Evolutionary conservation across 2,888 invertebrate genomes (phyloP).

Genomic region (Eupithecia vulgata): DNA sequence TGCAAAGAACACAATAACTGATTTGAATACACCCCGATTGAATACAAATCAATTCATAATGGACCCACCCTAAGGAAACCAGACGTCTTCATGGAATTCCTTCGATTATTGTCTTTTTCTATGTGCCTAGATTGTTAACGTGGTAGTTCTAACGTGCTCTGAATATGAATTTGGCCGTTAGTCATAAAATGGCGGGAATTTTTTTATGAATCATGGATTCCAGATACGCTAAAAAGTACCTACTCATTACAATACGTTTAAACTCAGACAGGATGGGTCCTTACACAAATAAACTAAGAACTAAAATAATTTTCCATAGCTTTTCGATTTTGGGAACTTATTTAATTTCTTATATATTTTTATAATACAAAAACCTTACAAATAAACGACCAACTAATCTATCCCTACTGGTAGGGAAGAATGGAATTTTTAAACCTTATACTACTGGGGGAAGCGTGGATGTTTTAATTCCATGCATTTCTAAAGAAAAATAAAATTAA

Average conservation of each 20-base stretch:
- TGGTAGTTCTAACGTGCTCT: slow-evolving; percentile 36
- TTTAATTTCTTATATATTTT: no score
- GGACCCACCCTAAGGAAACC: slow-evolving; percentile 53
- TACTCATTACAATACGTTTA: not conserved
- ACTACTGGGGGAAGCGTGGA: no score
- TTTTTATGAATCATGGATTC: slow-evolving; percentile 2
- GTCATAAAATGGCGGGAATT: not conserved
- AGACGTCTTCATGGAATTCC: slow-evolving; percentile 59
- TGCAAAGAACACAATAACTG: slow-evolving; percentile 71
- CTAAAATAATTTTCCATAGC: no score
- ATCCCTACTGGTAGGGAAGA: no score
- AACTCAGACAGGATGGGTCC: not conserved
- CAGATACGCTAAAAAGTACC: not conserved
- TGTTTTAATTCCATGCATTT: no score
- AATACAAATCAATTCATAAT: slow-evolving; percentile 73
- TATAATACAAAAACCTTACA: no score
- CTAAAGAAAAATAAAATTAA: no score
- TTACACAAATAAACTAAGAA: no score
- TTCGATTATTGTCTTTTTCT: slow-evolving; percentile 50
- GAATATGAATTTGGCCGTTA: slow-evolving; percentile 27
- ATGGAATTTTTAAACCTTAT: no score
- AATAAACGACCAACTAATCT: no score
- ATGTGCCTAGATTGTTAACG: slow-evolving; percentile 46
- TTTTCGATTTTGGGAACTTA: no score
- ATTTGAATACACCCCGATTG: slow-evolving; percentile 71